Percentiles rank a stretch among this genome's conserved stretches.
Conservation (phyloP, 2,113 vertebrate genomes). For the Oryzias javanicus region DNA sequence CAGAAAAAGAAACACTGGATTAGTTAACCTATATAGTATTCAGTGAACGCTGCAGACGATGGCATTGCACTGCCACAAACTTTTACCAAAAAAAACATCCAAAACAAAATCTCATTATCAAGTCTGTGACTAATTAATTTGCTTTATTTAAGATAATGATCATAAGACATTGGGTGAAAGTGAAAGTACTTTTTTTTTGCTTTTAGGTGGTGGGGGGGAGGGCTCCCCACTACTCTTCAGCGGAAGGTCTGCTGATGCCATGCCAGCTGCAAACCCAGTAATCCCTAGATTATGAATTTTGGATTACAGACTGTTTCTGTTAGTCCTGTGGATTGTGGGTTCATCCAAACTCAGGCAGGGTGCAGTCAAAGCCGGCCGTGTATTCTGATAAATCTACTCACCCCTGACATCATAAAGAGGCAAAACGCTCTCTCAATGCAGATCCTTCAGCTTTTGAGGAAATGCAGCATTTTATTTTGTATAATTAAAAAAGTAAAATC, state of each 20-base stretch:
- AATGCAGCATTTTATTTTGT: too few species aligned
- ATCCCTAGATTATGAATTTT: conserved; percentile 77
- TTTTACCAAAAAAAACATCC: too few species aligned
- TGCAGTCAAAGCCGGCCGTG: conserved; percentile 7
- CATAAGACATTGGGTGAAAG: conserved; percentile 8
- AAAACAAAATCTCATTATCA: too few species aligned
- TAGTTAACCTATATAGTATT: conserved; percentile 48
- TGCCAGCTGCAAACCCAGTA: conserved; percentile 77
- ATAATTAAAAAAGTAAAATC: too few species aligned
- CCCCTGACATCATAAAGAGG: background rate
- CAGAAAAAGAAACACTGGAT: conserved; percentile 50
- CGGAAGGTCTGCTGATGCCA: conserved; percentile 54
- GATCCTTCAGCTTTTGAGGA: background rate
- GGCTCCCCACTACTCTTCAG: conserved; percentile 39
- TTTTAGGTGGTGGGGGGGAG: conserved; percentile 57
- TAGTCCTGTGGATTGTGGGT: conserved; percentile 55
- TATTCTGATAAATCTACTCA: conserved; percentile 6
- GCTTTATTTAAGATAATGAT: too few species aligned
- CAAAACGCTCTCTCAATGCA: background rate
- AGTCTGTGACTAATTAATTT: too few species aligned
- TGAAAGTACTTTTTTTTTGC: conserved; percentile 24
- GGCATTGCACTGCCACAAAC: background rate
- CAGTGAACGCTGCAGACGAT: background rate
- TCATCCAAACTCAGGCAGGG: conserved; percentile 28
- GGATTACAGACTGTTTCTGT: conserved; percentile 72